Percentiles rank a stretch among this genome's conserved stretches.
phyloP scores from a whole-genome alignment of 2,113 vertebrate species.

The Misgurnus mizolepis region DNA sequence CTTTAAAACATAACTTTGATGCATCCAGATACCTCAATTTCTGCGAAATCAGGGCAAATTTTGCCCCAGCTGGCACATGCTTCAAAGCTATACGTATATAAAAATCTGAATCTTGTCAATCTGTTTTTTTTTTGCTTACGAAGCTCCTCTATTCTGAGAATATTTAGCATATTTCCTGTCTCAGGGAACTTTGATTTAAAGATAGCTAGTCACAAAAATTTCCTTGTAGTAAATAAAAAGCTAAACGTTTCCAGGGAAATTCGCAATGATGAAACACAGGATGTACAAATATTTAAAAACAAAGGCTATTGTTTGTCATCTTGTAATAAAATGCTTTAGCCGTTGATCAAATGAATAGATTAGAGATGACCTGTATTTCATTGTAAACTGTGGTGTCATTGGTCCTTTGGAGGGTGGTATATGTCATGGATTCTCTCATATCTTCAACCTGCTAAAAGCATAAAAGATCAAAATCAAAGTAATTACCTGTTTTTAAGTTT shows the following conservation, averaged over 20 bases:
- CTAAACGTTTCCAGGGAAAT: too few species aligned
- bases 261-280: too few species aligned
- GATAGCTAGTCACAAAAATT: neutral
- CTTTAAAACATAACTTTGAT: too few species aligned
- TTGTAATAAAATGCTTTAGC: too few species aligned
- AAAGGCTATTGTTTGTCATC: too few species aligned
- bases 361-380: constrained; percentile 5
- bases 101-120: neutral
- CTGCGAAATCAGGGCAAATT: too few species aligned
- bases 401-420: neutral
- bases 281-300: too few species aligned
- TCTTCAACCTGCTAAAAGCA: neutral
- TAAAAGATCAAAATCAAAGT: neutral
- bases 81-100: too few species aligned
- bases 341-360: neutral
- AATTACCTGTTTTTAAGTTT: too few species aligned
- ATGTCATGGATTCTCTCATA: neutral
- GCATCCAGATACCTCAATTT: too few species aligned
- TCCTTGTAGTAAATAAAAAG: neutral
- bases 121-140: neutral
- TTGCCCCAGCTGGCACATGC: too few species aligned
- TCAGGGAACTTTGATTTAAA: neutral
- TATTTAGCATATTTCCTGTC: neutral
- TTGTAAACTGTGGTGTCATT: constrained; percentile 10
- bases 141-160: constrained; percentile 5